Percentiles rank a stretch among this genome's conserved stretches.
phyloP scores from a whole-genome alignment of 2,113 vertebrate genomes.

The Saccopteryx leptura region DNA sequence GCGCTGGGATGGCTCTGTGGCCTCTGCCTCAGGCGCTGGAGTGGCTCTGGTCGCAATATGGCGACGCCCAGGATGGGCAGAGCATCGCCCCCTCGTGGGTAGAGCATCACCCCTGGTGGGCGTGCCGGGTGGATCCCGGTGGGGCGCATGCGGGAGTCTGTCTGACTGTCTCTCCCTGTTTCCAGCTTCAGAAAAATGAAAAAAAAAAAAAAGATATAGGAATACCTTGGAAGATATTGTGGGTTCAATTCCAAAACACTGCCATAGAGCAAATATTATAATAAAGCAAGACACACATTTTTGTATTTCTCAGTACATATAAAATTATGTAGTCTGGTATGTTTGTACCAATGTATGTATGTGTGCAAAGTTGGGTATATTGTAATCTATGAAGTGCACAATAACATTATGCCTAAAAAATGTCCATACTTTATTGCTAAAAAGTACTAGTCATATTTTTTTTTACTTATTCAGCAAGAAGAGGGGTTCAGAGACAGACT shows the following conservation, averaged over 20 bases:
- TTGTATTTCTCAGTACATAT: not conserved
- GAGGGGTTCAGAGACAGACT: too few relatives aligned
- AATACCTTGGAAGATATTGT: not conserved
- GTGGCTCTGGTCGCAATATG: too few relatives aligned
- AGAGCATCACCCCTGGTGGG: too few relatives aligned
- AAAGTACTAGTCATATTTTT: not conserved
- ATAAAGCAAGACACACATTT: not conserved
- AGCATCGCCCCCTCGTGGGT: too few relatives aligned
- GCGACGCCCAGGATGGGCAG: too few relatives aligned
- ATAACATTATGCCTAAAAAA: not conserved
- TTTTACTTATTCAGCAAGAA: too few relatives aligned
- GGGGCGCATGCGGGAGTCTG: too few relatives aligned
- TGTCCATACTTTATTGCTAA: not conserved
- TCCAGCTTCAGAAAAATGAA: too few relatives aligned
- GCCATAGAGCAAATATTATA: not conserved
- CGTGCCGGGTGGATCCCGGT: too few relatives aligned
- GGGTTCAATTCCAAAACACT: not conserved
- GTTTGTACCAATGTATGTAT: not conserved
- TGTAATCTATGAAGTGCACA: not conserved
- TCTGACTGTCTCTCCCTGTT: too few relatives aligned
- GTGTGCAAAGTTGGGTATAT: not conserved
- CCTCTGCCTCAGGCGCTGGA: too few relatives aligned
- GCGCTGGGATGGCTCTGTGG: too few relatives aligned
- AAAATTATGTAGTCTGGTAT: not conserved
- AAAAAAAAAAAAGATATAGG: conserved; percentile 20